Base-by-base conservation (phyloP, 2,888 invertebrate species). In the Nesidiocoris tenuis region DNA sequence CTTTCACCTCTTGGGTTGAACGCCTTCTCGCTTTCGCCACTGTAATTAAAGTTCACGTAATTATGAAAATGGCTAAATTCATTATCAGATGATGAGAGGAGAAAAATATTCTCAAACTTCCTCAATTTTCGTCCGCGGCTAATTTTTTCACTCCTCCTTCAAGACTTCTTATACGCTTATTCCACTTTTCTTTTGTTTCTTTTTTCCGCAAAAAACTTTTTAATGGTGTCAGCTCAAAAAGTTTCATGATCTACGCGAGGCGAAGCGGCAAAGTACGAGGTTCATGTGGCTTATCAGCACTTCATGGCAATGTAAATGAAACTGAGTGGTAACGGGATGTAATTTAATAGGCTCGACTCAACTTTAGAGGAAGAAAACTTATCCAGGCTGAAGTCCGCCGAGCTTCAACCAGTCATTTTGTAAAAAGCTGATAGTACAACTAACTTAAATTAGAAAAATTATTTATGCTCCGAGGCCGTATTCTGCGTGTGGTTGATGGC, bases 291-390 rank as follows among this genome's bases (percentile, higher is more conserved):
- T 70, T 70, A 70, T 70, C 70, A 70, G 70, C 70, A 70, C 57
- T 70, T 70, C 70, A 70, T 70, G 70, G 70, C 59, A 59, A 70
- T 70, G 70, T 59, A 70, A 70, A 70, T 70, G 70, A 70, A 70
- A 70, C 70, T 59, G 59, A 54, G 18, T 21, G 67, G 67, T 9
- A 54, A 21, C 12, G 18, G 39, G 61, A 18, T 24, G 70, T 70
- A 57, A 70, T 70, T 70, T 70, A 70, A 70, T 57, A 57, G 70
- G 70, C 22, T 23, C 57, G 70, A 56, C 25, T 19, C 22, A 59
- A 55, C 54, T 56, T 59, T 59, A 25, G 70, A 22, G 18, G 67
- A 55, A 68, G 57, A 57, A 59, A 70, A 70, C 70, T 59, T 39
- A 12, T 3, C 12, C 39, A n/a, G n/a, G 5, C 39, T 39, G 5